These are phyloP conservation scores for Henricia sp. DNA, from an alignment of 53 echinoderm and acorn worm species.

Conservation along the genomic window DNA sequence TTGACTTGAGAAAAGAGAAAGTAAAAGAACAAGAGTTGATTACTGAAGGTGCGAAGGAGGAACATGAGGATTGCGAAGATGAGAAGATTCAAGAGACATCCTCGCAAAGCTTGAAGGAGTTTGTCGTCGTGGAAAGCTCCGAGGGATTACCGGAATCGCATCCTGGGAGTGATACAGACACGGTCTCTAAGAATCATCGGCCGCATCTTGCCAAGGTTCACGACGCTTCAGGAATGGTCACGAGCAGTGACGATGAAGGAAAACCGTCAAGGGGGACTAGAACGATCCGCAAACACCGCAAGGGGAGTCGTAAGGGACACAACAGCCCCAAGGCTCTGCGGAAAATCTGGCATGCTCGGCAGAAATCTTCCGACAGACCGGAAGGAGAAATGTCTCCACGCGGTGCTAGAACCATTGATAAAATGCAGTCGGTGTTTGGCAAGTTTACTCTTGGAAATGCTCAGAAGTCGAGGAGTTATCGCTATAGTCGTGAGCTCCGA, in stretches of 20 bases:
- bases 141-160: constrained; percentile 42
- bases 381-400: constrained; percentile 58
- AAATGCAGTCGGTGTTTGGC: constrained; percentile 64
- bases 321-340: constrained; percentile 80
- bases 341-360: constrained; percentile 66
- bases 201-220: constrained; percentile 32
- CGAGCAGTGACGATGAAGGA: constrained; percentile 53
- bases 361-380: constrained; percentile 68
- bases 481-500: constrained; percentile 87
- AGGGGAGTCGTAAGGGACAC: constrained; percentile 68
- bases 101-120: constrained; percentile 79
- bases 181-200: constrained; percentile 1
- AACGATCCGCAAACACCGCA: constrained; percentile 19
- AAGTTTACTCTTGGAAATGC: constrained; percentile 71
- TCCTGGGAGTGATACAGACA: constrained; percentile 23
- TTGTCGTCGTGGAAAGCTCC: constrained; percentile 71
- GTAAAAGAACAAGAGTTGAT: neutral
- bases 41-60: constrained; percentile 20
- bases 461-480: constrained; percentile 76
- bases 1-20: neutral
- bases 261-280: neutral
- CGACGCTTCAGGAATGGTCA: neutral
- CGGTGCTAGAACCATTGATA: constrained; percentile 45
- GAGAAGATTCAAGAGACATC: neutral
- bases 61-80: constrained; percentile 18